A percentile compares a stretch with the other conserved stretches of the same genome.
Evolutionary conservation across 2,888 invertebrate species (phyloP).

Genomic region (Pterostichus niger): DNA sequence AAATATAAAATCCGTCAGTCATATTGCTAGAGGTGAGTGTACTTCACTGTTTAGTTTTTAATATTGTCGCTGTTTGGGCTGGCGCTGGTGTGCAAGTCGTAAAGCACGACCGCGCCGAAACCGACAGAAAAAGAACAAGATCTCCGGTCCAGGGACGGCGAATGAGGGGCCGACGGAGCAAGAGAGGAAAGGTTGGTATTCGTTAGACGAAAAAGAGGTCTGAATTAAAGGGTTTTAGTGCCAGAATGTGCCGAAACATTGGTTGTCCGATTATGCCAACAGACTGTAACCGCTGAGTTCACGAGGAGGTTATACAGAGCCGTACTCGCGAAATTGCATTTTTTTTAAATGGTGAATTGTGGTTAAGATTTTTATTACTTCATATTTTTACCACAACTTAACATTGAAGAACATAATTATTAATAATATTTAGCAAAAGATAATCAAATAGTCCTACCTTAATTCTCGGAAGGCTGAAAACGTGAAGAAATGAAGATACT

Average conservation of each 20-base stretch:
- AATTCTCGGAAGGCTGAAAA: too few relatives aligned
- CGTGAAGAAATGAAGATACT: too few relatives aligned
- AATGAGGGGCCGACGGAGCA: background rate
- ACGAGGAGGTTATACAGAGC: conserved; percentile 63
- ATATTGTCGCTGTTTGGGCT: conserved; percentile 46
- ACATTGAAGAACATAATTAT: too few relatives aligned
- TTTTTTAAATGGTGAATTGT: background rate
- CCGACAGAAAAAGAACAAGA: conserved; percentile 41
- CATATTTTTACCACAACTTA: too few relatives aligned
- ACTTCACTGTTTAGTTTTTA: conserved; percentile 29
- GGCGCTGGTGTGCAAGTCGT: conserved; percentile 30
- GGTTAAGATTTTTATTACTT: too few relatives aligned
- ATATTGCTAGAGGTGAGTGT: conserved; percentile 3
- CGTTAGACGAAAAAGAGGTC: conserved; percentile 55
- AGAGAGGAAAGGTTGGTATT: conserved; percentile 5
- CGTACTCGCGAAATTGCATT: conserved; percentile 29
- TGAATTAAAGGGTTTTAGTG: conserved; percentile 60
- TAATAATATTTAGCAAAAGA: too few relatives aligned
- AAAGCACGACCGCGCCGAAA: conserved; percentile 34
- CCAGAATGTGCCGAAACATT: conserved; percentile 71
- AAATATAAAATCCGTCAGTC: conserved; percentile 1
- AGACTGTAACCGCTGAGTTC: conserved; percentile 74
- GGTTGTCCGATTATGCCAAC: conserved; percentile 71
- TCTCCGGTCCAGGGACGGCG: conserved; percentile 9
- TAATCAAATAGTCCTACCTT: too few relatives aligned